Conservation (phyloP, 2,888 invertebrate genomes). For the Ctenicera cuprea region DNA sequence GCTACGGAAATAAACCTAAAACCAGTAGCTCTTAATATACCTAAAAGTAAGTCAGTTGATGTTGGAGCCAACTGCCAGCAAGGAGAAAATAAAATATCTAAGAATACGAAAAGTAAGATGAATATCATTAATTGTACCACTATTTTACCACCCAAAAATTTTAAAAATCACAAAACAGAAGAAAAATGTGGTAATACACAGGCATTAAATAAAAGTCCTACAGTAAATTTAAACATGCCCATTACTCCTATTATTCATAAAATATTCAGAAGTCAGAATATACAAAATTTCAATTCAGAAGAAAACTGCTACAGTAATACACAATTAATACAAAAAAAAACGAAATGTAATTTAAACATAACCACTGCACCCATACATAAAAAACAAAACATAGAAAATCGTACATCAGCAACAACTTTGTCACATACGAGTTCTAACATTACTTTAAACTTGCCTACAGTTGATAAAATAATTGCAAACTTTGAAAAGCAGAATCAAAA, state of each 20-base stretch:
- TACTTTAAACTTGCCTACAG: not conserved
- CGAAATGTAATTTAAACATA: not conserved
- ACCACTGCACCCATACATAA: not conserved
- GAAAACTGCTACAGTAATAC: not conserved
- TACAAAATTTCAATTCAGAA: no score
- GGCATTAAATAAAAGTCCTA: not conserved
- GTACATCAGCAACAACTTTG: not conserved
- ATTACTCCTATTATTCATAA: slow-evolving; percentile 1
- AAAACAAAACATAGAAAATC: not conserved
- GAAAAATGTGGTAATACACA: not conserved
- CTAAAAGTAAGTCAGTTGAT: not conserved
- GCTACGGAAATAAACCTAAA: slow-evolving; percentile 8
- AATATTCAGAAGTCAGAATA: slow-evolving; percentile 6
- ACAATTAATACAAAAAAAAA: not conserved
- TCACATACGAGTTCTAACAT: not conserved
- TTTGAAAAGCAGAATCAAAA: not conserved
- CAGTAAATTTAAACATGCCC: slow-evolving; percentile 11
- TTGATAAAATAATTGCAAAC: not conserved
- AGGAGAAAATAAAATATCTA: not conserved
- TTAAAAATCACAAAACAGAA: not conserved
- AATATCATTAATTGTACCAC: slow-evolving; percentile 1
- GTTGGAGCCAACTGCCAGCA: not conserved
- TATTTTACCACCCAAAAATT: slow-evolving; percentile 5
- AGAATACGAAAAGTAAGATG: not conserved
- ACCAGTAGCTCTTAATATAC: not conserved